phyloP scores from a whole-genome alignment of 2,888 invertebrate species.

The Thelaira solivaga region DNA sequence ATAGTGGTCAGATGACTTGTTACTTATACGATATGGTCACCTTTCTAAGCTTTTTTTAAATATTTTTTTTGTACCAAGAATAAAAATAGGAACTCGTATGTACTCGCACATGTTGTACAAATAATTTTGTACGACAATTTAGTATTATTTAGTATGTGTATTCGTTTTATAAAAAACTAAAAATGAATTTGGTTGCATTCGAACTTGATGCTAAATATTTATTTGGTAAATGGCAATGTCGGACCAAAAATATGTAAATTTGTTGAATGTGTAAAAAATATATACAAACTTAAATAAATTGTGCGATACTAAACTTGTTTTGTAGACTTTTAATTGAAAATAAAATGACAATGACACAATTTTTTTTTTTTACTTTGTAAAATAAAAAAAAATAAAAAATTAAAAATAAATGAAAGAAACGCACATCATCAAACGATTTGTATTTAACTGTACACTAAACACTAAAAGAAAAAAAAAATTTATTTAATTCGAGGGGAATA shows the following conservation, averaged over 20 bases:
- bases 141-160: no score
- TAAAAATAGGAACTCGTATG: no score
- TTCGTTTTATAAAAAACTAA: not conserved
- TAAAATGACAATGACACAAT: constrained; percentile 61
- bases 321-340: constrained; percentile 47
- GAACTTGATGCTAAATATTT: constrained; percentile 51
- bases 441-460: not conserved
- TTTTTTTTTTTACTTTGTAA: constrained; percentile 11
- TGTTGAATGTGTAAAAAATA: not conserved
- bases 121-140: no score
- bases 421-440: constrained; percentile 22
- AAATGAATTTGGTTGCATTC: constrained; percentile 14
- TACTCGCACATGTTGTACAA: no score
- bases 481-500: not conserved
- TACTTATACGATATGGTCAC: no score
- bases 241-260: constrained; percentile 41
- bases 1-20: no score
- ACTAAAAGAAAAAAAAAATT: not conserved
- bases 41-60: no score
- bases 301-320: constrained; percentile 26
- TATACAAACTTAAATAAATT: no score
- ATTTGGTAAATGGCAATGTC: constrained; percentile 57
- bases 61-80: no score
- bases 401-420: constrained; percentile 10
- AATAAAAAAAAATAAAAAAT: not conserved